Base-by-base conservation (phyloP, 2,113 vertebrate genomes). In the Stictonetta naevosa region DNA sequence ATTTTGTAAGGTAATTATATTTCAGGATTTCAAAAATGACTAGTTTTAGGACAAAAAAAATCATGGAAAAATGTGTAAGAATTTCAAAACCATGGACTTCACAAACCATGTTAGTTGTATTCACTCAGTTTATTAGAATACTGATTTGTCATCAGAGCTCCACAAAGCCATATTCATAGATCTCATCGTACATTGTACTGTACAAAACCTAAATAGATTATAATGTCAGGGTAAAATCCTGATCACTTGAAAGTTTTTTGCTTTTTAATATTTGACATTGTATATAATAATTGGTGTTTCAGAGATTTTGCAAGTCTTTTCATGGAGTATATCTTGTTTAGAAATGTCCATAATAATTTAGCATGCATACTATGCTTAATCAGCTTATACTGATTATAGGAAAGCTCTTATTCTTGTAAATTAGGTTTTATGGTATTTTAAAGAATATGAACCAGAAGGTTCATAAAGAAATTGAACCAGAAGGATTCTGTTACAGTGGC, bases 381-480 rank as follows among this genome's bases (percentile, higher is more conserved):
- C 33, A 58, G 16, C 2, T 1, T 73, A 22, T 66, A 58, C 33
- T 48, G 62, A 79, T 81, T 75, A 38, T 77, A 58, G 48, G 13
- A 72, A 77, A 66, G 44, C 64, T 94, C 73, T 92, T 81, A 28
- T 86, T 78, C 31, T 82, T 88, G 69, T 92, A 90, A 90, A 95
- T 42, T 38, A n/a, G 13, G 7, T 84, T 90, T 86, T 86, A 44
- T n/a, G 58, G 12, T 75, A 64, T 96, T 84, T 91, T 81, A 42
- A 83, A 38, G 14, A 66, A 14, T 58, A 18, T 7, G 29, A 80
- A 86, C 56, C 29, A 83, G 38, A 38, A 38, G 38, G 38, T 38
- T 38, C 38, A 38, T 38, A 90, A 93, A 64, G 52, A 73, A 92
- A 52, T 38, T 13, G 56, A 85, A 88, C 46, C 55, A 38, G 75